Percentiles rank a stretch among this genome's conserved stretches.
These are phyloP conservation scores for Agriopis aurantiaria DNA, from an alignment of 2,888 invertebrate species.

Conservation along the genomic window DNA sequence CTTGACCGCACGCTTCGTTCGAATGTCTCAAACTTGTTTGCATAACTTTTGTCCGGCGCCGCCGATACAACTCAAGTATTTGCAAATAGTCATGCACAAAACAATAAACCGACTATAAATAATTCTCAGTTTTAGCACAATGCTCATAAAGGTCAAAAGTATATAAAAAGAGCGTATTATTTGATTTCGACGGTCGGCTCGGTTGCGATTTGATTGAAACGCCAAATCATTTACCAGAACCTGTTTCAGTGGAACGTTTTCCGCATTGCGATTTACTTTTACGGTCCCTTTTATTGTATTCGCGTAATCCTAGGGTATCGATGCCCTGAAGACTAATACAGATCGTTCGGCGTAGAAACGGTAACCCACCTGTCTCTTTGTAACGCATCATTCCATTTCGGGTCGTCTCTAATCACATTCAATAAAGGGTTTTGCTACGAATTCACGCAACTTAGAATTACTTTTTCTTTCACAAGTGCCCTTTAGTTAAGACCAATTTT, in stretches of 20 bases:
- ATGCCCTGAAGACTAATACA: conserved; percentile 31
- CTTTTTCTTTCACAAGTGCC: conserved; percentile 45
- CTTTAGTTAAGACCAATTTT: conserved; percentile 38
- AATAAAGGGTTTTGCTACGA: conserved; percentile 45
- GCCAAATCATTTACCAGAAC: conserved; percentile 55
- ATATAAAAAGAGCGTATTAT: conserved; percentile 47
- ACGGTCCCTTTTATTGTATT: conserved; percentile 52
- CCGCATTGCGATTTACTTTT: conserved; percentile 54
- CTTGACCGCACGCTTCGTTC: conserved; percentile 43
- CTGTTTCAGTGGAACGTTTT: conserved; percentile 53
- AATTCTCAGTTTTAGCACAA: conserved; percentile 42
- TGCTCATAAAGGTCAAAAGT: conserved; percentile 46
- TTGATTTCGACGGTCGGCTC: conserved; percentile 45
- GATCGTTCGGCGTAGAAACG: conserved; percentile 26
- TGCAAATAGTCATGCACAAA: conserved; percentile 43
- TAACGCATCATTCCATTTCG: conserved; percentile 52
- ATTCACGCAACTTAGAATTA: conserved; percentile 49
- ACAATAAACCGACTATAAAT: conserved; percentile 44
- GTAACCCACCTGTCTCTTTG: conserved; percentile 43
- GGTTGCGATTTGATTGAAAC: conserved; percentile 58
- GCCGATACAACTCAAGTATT: conserved; percentile 36
- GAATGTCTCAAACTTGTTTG: conserved; percentile 47
- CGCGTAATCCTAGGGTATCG: conserved; percentile 42
- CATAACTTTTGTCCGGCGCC: conserved; percentile 44
- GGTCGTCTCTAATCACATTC: conserved; percentile 50